phyloP scores from a whole-genome alignment of 2,113 vertebrate genomes.

The Dipodomys merriami region DNA sequence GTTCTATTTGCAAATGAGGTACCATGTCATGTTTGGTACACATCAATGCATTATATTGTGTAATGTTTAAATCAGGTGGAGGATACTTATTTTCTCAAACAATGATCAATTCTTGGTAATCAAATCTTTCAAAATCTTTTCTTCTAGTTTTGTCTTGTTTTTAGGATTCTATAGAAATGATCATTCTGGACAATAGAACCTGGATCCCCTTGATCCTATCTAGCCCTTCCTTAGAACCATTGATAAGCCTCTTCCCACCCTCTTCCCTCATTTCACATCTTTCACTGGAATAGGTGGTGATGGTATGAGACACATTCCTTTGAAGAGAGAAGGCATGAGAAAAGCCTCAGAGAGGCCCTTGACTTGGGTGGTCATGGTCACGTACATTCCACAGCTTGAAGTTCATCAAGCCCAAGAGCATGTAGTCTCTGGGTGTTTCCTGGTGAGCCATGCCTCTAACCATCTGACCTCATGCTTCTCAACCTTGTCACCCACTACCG shows the following conservation, averaged over 20 bases:
- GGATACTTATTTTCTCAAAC: background rate
- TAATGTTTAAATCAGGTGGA: background rate
- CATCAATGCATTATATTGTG: too few species aligned
- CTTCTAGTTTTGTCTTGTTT: background rate
- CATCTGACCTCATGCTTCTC: conserved; percentile 58
- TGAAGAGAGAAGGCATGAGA: background rate
- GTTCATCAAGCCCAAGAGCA: background rate
- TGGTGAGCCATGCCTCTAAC: background rate
- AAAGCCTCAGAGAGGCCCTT: background rate
- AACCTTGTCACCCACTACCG: conserved; percentile 38
- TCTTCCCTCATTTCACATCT: background rate
- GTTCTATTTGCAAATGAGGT: too few species aligned
- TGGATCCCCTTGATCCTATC: background rate
- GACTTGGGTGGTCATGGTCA: background rate
- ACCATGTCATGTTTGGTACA: background rate
- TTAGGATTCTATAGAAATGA: background rate
- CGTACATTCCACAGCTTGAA: background rate
- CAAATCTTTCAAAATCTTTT: background rate
- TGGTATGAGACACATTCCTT: background rate
- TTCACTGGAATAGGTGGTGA: background rate
- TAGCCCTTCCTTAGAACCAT: background rate
- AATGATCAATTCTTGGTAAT: background rate
- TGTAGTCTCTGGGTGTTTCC: conserved; percentile 66
- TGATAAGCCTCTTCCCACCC: background rate
- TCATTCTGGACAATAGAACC: background rate